phyloP scores from a whole-genome alignment of 2,113 vertebrate species.

The Myotis brandtii region DNA sequence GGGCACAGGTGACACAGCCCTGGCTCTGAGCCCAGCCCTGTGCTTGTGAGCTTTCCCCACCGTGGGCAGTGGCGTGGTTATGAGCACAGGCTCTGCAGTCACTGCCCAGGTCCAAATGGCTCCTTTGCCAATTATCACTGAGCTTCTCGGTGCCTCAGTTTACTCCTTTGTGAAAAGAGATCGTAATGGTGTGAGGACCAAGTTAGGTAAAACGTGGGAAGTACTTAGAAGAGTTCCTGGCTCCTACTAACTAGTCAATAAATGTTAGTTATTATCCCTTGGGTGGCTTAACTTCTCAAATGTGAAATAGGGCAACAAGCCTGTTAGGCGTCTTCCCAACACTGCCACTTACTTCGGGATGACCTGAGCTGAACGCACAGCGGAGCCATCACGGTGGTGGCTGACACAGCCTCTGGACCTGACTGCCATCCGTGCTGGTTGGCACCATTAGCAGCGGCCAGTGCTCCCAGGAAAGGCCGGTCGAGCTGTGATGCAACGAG shows the following conservation, averaged over 20 bases:
- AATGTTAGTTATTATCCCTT: neutral
- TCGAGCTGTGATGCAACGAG: rapidly evolving
- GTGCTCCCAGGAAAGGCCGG: neutral
- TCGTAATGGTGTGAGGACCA: neutral
- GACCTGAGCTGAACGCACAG: neutral
- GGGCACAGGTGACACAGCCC: neutral
- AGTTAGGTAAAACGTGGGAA: neutral
- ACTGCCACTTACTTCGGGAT: neutral
- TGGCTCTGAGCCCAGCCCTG: too few relatives aligned
- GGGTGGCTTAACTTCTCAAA: neutral
- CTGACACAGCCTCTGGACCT: neutral
- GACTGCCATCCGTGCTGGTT: neutral
- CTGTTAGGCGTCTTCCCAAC: neutral
- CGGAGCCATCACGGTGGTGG: rapidly evolving
- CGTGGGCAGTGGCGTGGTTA: neutral
- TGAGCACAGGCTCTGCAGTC: rapidly evolving
- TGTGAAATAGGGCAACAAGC: neutral
- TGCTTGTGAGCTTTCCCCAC: neutral
- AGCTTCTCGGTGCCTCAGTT: neutral
- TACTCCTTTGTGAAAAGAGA: neutral
- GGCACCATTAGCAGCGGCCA: neutral
- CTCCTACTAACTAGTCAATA: neutral
- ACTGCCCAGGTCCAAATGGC: neutral
- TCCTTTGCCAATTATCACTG: too few relatives aligned
- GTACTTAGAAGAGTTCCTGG: neutral